Evolutionary conservation across 64 coral and sea anemone species (phyloP).

Genomic region (Cladopsammia gracilis): DNA sequence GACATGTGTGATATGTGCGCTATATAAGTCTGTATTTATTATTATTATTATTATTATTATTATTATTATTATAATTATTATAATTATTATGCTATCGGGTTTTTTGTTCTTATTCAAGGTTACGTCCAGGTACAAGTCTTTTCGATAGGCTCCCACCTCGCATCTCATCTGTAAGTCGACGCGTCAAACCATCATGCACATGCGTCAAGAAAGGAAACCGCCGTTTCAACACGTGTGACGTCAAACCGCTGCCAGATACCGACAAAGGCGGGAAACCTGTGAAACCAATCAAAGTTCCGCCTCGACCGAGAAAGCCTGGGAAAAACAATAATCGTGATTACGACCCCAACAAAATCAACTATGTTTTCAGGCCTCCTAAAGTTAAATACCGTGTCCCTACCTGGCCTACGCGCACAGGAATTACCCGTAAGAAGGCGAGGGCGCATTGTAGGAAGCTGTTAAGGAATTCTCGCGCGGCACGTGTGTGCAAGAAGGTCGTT

Average conservation of each 20-base stretch:
- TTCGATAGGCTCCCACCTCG: slow-evolving; percentile 81
- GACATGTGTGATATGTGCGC: no score
- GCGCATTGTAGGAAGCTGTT: slow-evolving; percentile 68
- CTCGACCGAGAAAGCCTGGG: slow-evolving; percentile 79
- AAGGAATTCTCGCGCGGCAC: slow-evolving; percentile 1
- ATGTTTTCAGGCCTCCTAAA: slow-evolving; percentile 76
- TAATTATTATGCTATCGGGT: not conserved
- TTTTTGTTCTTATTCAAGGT: not conserved
- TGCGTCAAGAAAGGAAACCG: slow-evolving; percentile 77
- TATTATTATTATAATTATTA: not conserved
- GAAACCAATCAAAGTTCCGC: slow-evolving; percentile 76
- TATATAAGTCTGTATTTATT: no score
- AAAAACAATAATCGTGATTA: slow-evolving; percentile 84
- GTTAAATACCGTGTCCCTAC: slow-evolving; percentile 38
- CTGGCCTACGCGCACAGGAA: slow-evolving; percentile 76
- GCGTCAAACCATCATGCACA: slow-evolving; percentile 71
- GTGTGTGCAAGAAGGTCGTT: slow-evolving; percentile 68
- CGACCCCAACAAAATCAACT: slow-evolving; percentile 80
- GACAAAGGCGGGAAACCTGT: slow-evolving; percentile 80
- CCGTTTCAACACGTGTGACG: slow-evolving; percentile 85
- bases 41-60: no score
- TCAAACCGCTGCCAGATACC: slow-evolving; percentile 79
- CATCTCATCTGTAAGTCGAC: not conserved
- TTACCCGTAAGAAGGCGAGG: slow-evolving; percentile 59
- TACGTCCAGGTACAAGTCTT: slow-evolving; percentile 73